A percentile compares a stretch with the other conserved stretches of the same genome.
phyloP scores from a whole-genome alignment of 2,113 vertebrate genomes.

The Lanius ludovicianus region DNA sequence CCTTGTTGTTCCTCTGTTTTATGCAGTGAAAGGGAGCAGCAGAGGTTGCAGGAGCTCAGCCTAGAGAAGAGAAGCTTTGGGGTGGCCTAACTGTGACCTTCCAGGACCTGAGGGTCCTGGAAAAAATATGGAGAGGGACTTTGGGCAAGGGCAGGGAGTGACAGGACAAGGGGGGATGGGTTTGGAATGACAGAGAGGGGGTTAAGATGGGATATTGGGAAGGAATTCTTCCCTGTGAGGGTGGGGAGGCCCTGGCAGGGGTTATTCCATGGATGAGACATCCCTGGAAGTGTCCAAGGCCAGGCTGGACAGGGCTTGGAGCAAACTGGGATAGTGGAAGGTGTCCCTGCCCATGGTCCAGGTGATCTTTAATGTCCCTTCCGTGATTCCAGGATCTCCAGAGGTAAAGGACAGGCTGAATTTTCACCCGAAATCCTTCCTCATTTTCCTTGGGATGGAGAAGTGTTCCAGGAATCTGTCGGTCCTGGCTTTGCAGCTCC shows the following conservation, averaged over 20 bases:
- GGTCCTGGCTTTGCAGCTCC: neutral
- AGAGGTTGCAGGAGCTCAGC: neutral
- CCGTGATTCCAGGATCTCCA: too few relatives aligned
- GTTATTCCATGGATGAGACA: neutral
- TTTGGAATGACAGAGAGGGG: neutral
- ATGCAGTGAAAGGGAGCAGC: neutral
- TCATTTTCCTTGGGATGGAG: neutral
- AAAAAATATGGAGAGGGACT: neutral
- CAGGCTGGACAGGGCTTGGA: neutral
- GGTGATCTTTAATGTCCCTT: neutral
- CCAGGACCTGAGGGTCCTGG: neutral
- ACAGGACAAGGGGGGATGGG: neutral
- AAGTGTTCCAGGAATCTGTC: neutral
- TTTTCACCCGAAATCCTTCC: neutral
- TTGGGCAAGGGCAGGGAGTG: neutral
- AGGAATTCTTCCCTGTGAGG: neutral
- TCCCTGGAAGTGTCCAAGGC: neutral
- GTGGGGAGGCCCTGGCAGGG: neutral
- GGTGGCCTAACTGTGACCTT: neutral
- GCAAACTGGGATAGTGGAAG: neutral
- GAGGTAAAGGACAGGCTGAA: neutral
- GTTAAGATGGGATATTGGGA: neutral
- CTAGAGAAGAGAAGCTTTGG: neutral
- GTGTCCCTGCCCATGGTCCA: neutral
- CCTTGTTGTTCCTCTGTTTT: neutral